Base-by-base conservation (phyloP, 2,113 vertebrate species). In the Cebus imitator region DNA sequence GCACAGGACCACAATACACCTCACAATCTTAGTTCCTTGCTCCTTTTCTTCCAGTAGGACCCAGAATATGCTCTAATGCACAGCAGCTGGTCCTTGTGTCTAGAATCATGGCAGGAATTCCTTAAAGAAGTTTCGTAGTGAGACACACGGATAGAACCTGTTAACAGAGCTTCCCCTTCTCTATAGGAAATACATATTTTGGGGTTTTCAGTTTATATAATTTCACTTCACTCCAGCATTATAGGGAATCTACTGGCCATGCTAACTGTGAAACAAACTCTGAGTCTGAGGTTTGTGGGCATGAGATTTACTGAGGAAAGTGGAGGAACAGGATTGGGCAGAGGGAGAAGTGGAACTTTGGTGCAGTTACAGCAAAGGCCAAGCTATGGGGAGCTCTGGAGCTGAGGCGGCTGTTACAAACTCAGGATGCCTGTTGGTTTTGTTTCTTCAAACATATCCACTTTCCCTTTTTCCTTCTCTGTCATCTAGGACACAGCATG, bases 361-460 rank as follows among this genome's bases (percentile, higher is more conserved):
- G 55, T 30, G 16, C 13, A 61, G 66, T 25, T 75, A 61, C 32
- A 30, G 82, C 55, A 68, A 45, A 40, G 32, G 18, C 13, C 55
- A 0, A 61, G 25, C 25, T 48, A 2, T 2, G 0, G 4, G 8
- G 72, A 72, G 61, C 73, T 72, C 12, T 37, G 16, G 17, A 57
- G 10, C 45, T 45, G 8, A 2, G 5, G 48, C 20, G 25, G 23
- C 8, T 25, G 58, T 13, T 6, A 11, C 0, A 8, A 45, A 32
- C 37, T 11, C 43, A 40, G 27, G 25, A 27, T 27, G 58, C 58
- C 25, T 27, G 25, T 61, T 30, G 25, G 58, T 30, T 61, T 61
- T 61, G 10, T 61, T 61, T 30, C 58, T 30, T 61, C 11, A 61
- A 30, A 30, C 58, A 61, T 61, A 27, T 61, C 4, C 25, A 27